phyloP scores from a whole-genome alignment of 2,888 invertebrate genomes.

The Xestia xanthographa region DNA sequence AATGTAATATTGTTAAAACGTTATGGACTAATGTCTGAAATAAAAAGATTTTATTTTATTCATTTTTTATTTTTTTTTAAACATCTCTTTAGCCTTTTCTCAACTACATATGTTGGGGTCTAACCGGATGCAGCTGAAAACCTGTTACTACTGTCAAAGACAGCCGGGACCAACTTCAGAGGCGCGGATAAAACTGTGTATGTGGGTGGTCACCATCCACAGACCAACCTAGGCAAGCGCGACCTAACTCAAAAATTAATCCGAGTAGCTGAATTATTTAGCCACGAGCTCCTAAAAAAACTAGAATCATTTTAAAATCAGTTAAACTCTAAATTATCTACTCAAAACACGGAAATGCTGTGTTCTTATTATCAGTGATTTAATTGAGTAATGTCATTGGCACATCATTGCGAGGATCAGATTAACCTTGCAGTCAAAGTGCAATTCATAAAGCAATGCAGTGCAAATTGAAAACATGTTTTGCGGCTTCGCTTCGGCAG shows the following conservation, averaged over 20 bases:
- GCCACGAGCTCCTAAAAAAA: not conserved
- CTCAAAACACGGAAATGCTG: not conserved
- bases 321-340: not conserved
- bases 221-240: not conserved
- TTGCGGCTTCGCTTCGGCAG: not conserved
- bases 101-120: not conserved
- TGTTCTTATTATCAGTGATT: not conserved
- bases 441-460: slow-evolving; percentile 30
- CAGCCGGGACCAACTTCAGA: not conserved
- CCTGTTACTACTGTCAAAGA: not conserved
- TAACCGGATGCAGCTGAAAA: not conserved
- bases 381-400: slow-evolving; percentile 2
- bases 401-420: not conserved
- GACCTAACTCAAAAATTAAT: not conserved
- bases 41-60: no score
- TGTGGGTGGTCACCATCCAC: not conserved
- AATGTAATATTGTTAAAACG: no score
- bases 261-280: not conserved
- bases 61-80: no score
- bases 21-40: no score
- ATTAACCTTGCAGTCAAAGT: slow-evolving; percentile 18
- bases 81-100: not conserved
- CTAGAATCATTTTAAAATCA: not conserved
- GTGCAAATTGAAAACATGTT: slow-evolving; percentile 14
- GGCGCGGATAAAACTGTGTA: no score